These are phyloP conservation scores for Venusia cambrica DNA, from an alignment of 2,888 invertebrate genomes.

Conservation along the genomic window DNA sequence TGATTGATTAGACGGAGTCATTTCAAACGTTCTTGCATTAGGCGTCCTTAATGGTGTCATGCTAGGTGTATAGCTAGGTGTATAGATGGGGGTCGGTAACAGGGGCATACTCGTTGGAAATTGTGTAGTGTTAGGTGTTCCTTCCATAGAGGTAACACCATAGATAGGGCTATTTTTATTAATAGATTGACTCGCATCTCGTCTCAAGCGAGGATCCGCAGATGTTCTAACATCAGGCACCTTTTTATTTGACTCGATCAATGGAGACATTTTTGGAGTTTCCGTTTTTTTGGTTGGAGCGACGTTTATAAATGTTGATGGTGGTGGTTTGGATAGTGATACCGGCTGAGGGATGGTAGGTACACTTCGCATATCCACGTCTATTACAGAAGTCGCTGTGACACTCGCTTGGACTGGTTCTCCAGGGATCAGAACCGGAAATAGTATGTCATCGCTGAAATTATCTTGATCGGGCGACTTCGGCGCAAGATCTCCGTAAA, in stretches of 20 bases:
- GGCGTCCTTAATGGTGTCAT: constrained; percentile 37
- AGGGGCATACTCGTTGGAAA: constrained; percentile 32
- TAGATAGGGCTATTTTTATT: constrained; percentile 37
- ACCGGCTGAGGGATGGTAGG: constrained; percentile 8
- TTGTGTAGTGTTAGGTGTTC: constrained; percentile 30
- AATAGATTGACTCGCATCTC: constrained; percentile 38
- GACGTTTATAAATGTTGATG: not conserved
- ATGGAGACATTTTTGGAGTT: constrained; percentile 9
- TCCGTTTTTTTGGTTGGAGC: constrained; percentile 12
- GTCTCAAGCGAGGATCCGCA: constrained; percentile 51
- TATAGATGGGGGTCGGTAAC: constrained; percentile 30
- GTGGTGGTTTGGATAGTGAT: constrained; percentile 6
- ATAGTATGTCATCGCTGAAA: constrained; percentile 28
- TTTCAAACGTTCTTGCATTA: constrained; percentile 46
- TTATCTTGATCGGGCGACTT: constrained; percentile 64
- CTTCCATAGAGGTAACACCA: constrained; percentile 33
- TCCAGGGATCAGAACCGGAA: constrained; percentile 65
- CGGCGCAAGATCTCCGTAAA: constrained; percentile 57
- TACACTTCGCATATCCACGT: constrained; percentile 64
- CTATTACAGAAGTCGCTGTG: constrained; percentile 39
- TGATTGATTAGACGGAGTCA: constrained; percentile 45
- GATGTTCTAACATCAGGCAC: constrained; percentile 23
- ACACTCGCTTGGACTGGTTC: constrained; percentile 53
- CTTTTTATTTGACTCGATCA: constrained; percentile 26
- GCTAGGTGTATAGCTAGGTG: constrained; percentile 33